A percentile compares a stretch with the other conserved stretches of the same genome.
Conservation (phyloP, 2,888 invertebrate species). For the Synanthedon formicaeformis region DNA sequence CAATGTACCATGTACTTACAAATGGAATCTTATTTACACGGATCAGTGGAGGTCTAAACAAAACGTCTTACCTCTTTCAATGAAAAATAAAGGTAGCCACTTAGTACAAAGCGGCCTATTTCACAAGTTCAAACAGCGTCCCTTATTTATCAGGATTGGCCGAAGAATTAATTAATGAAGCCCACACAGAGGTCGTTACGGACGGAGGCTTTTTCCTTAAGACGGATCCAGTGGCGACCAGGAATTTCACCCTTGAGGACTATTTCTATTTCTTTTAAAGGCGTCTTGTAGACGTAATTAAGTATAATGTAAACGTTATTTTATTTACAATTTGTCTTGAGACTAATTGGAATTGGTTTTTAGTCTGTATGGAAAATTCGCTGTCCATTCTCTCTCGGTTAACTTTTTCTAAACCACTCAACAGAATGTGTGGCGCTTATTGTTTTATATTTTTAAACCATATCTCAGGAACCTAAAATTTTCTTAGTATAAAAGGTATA, state of each 20-base stretch:
- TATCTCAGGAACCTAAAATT: no score
- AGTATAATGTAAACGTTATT: background rate
- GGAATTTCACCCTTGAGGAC: constrained; percentile 9
- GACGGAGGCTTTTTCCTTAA: constrained; percentile 12
- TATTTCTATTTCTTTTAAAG: constrained; percentile 5
- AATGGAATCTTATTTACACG: no score
- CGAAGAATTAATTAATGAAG: constrained; percentile 46
- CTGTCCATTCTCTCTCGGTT: no score
- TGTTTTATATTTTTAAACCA: no score
- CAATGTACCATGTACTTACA: no score
- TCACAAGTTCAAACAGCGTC: constrained; percentile 1
- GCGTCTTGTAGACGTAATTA: background rate
- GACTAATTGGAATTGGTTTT: no score
- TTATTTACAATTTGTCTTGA: no score
- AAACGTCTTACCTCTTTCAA: background rate
- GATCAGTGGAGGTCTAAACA: background rate
- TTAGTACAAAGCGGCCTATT: background rate
- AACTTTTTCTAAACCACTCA: no score
- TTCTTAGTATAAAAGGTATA: no score
- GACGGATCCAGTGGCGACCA: constrained; percentile 1
- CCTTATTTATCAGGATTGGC: constrained; percentile 41
- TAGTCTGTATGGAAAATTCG: no score
- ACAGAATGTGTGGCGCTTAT: no score
- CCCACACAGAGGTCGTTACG: constrained; percentile 28
- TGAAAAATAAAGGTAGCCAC: background rate